Evolutionary conservation across 64 coral and sea anemone species (phyloP), one percentile per base, ranked within the genome.

Genomic region (Montipora foliosa): DNA sequence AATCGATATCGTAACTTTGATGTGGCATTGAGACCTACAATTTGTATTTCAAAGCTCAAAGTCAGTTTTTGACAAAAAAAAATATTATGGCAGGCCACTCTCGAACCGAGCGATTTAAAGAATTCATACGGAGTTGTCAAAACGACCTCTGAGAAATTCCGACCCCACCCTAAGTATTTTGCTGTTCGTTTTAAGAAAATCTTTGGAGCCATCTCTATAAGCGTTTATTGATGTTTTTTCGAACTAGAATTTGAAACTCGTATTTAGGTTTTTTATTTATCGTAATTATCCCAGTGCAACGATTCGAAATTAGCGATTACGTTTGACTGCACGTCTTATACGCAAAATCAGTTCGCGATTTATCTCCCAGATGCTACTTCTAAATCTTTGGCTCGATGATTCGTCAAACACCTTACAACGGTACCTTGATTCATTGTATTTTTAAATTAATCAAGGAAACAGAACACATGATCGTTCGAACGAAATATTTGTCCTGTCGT

Each of bases 1-100:
- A 37, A 80, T 94, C 88, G 91, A 81, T 94, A 83, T 93, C 90
- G 77, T 79, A 79, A 84, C 73, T 81, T 67, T 21, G 68, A 69
- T 79, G 21, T 61, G 15, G 17, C 64, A 29, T 68, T 79, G 37
- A 11, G 25, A 71, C 61, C 11, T 14, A 4, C 61, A 15, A 52
- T 44, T 55, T 80, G 5, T 3, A 37, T 81, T 44, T 15, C 15
- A 50, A 6, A 58, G 70, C 15, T 13, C 44, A 9, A 21, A 37
- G 10, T 17, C 46, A 22, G 10, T 72, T 80, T 90, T 7, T 67
- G 16, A 15, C 10, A 44, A n/a, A 70, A 57, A 22, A 6, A 57
- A 57, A 57, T 8, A 57, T 57, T 4, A 6, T 0, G 24, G 16
- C 66, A 16, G 3, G 44, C 11, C 6, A 66, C 58, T 21, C 47